Evolutionary conservation across 2,888 invertebrate species (phyloP), one percentile per base, ranked within the genome.

Genomic region (Meliscaeva auricollis): DNA sequence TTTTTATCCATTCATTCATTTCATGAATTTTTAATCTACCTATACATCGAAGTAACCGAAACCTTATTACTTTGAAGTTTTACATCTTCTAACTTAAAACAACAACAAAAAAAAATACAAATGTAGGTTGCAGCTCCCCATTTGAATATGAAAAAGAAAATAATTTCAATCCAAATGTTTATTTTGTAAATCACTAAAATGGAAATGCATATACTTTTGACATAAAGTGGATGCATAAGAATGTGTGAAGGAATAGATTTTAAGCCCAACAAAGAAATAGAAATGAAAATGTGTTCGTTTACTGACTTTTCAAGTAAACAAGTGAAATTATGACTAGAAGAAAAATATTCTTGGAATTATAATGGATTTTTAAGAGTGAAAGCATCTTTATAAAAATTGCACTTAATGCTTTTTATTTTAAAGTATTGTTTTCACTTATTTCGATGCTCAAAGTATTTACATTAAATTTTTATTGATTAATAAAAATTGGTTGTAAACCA

Each of bases 1-100:
- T 38, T 38, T 38, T 9, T 9, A 38, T 8, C 5, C 32, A 32
- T 9, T 38, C 9, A 38, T 9, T 26, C 26, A 38, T 8, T 38
- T 38, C n/a, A 35, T 50, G 9, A 64, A 64, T 48, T 1, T 50
- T 50, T 35, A 66, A 66, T 66, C 32, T 4, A 32, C 32, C 7
- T 32, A 4, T 4, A 44, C 30, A 30, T 54, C 15, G 15, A 15
- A 32, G 13, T 30, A 13, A 46, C 17, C 6, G 1, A 11, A 62
- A 32, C 30, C 15, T 54, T 54, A 54, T 22, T 46, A 5, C 64
- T 64, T 64, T 64, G 64, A 64, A 64, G 64, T 30, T 64, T 64
- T 64, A 30, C 30, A 46, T 46, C 7, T 41, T 60, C 3, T 26
- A 26, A 26, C 26, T 26, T 26, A 26, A 26, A 26, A 26, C 2